Base-by-base conservation (phyloP, 2,113 vertebrate species). In the Vimba vimba region DNA sequence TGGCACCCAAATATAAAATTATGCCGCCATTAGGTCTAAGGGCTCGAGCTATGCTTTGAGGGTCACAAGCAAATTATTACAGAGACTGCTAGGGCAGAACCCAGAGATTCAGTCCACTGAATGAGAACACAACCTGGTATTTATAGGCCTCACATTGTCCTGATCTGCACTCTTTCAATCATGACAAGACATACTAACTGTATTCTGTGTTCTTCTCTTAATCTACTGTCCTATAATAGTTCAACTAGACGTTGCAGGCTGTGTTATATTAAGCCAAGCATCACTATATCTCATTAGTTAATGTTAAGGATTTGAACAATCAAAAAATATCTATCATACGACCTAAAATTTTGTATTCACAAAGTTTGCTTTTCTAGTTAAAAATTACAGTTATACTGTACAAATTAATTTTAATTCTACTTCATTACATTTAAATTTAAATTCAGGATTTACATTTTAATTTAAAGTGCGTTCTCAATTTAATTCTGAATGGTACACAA, bases 71-170 rank as follows among this genome's bases (percentile, higher is more conserved):
- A 62, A 60, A 77, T 23, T n/a, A 81, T 82, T 62, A 33, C 74
- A 79, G 43, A 60, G 73, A 30, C 64, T 73, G 50, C 36, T 82
- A 57, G 81, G 19, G 80, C 78, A 85, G 79, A 87, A 83, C 74
- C 69, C 57, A 69, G 68, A 79, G n/a, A 62, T 36, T 36, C 59
- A 19, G 87, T 52, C 71, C 25, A 47, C 15, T 83, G 73, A 13
- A 82, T 75, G 73, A 64, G 73, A 88, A 86, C 43, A 68, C 60
- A 85, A 59, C 79, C 74, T 83, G 27, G 21, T 71, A 62, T 47
- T 52, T 85, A 23, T 73, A 21, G 36, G 66, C 9, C 36, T 47
- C 50, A 78, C 25, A 33, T 47, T 23, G 10, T 25, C 12, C 33
- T 52, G 27, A 62, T 88, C 59, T 47, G 79, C 47, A 36, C 25